Conservation (phyloP, 1,140 invertebrate species). For the Branchinecta lindahli region DNA sequence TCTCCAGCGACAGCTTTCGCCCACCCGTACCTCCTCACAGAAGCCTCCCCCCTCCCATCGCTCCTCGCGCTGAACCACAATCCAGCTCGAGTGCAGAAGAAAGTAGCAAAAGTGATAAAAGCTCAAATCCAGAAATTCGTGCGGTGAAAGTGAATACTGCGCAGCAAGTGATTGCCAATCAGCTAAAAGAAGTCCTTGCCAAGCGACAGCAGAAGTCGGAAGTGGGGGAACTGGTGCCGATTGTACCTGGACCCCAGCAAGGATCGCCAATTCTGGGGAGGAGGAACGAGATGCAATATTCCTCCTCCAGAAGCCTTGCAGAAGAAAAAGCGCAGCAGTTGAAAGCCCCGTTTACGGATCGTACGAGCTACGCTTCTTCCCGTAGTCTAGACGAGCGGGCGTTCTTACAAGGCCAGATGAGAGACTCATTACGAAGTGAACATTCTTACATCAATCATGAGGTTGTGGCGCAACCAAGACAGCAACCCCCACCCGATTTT, state of each 20-base stretch:
- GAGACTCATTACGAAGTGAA: background rate
- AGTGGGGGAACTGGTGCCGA: background rate
- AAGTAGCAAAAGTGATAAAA: background rate
- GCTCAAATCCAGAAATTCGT: background rate
- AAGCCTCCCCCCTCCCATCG: background rate
- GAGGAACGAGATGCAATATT: background rate
- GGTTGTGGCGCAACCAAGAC: background rate
- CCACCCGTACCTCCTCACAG: background rate
- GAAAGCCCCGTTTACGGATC: background rate
- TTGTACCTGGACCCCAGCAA: conserved; percentile 5
- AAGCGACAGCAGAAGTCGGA: background rate
- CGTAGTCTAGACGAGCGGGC: background rate
- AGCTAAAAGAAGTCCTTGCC: background rate
- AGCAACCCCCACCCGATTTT: background rate
- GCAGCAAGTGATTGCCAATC: background rate
- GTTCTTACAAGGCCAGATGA: background rate
- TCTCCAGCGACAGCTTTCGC: background rate
- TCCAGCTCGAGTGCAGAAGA: background rate
- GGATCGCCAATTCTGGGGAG: background rate
- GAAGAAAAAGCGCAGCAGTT: background rate
- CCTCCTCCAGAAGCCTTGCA: background rate
- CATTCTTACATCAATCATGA: background rate
- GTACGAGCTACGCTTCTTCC: background rate
- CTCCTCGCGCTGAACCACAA: background rate
- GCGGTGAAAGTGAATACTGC: background rate